Percentiles rank a stretch among this genome's conserved stretches.
These are phyloP conservation scores for Lordiphosa andalusiaca DNA, from an alignment of 2,888 invertebrate genomes.

Conservation along the genomic window DNA sequence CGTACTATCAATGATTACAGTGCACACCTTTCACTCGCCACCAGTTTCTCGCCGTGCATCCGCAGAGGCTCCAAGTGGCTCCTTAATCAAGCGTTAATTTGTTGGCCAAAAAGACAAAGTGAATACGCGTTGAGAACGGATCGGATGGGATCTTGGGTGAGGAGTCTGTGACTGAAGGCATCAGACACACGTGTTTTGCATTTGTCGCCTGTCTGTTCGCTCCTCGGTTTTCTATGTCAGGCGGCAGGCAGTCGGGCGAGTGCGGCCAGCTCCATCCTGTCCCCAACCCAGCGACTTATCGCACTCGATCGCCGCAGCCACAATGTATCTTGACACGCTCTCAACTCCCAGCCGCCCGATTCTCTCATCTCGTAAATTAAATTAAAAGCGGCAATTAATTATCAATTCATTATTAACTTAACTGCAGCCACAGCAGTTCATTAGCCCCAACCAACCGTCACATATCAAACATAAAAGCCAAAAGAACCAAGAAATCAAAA, in stretches of 20 bases:
- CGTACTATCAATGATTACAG: no score
- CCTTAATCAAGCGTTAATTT: slow-evolving; percentile 70
- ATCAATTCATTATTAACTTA: no score
- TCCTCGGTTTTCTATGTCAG: slow-evolving; percentile 17
- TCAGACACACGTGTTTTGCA: slow-evolving; percentile 46
- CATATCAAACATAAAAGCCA: slow-evolving; percentile 7
- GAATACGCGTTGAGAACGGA: no score
- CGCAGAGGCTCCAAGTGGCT: slow-evolving; percentile 34
- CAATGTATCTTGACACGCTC: no score
- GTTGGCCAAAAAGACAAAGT: slow-evolving; percentile 34
- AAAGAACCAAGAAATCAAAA: slow-evolving; percentile 16
- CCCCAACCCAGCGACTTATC: no score
- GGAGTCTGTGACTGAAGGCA: slow-evolving; percentile 18
- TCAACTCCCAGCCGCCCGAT: no score
- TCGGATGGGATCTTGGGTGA: slow-evolving; percentile 10
- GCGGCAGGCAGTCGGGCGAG: no score
- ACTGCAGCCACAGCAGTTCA: slow-evolving; percentile 37
- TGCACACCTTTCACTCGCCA: neutral
- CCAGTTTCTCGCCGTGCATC: neutral
- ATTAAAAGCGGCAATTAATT: no score
- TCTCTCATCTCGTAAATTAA: no score
- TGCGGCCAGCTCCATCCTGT: no score
- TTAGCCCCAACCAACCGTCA: slow-evolving; percentile 50
- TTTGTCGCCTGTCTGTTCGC: slow-evolving; percentile 36
- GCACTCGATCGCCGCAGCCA: no score